Evolutionary conservation across 2,888 invertebrate genomes (phyloP).

Genomic region (Scrobipalpa costella): DNA sequence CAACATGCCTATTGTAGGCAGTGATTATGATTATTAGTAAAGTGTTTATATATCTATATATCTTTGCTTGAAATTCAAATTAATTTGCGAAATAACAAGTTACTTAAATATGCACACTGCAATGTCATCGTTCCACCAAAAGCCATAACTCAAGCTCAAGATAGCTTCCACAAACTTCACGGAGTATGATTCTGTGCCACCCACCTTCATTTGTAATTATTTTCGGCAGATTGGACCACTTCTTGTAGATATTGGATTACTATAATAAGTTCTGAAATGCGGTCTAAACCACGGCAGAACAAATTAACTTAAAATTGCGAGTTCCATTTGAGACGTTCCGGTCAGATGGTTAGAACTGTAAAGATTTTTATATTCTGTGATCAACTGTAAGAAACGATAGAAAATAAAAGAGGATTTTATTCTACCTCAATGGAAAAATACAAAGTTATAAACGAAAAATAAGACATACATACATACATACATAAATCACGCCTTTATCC

Average conservation of each 20-base stretch:
- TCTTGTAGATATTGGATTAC: conserved; percentile 2
- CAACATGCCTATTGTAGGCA: too few species aligned
- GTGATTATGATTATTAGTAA: too few species aligned
- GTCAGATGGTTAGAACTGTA: neutral
- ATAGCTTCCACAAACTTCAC: conserved; percentile 4
- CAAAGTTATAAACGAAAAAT: too few species aligned
- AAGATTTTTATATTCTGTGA: neutral
- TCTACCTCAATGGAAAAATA: too few species aligned
- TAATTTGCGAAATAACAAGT: neutral
- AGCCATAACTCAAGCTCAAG: neutral
- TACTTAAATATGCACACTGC: neutral
- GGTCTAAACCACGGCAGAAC: neutral
- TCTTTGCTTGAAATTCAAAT: too few species aligned
- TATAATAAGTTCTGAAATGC: conserved; percentile 1
- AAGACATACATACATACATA: too few species aligned
- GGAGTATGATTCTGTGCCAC: conserved; percentile 23
- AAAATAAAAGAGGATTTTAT: too few species aligned
- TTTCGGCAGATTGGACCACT: neutral
- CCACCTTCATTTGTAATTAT: conserved; percentile 10
- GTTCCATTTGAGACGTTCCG: conserved; percentile 3
- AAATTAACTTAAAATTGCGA: neutral
- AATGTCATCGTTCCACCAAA: conserved; percentile 4
- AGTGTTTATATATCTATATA: too few species aligned
- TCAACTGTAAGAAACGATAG: too few species aligned
- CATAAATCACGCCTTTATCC: too few species aligned